These are phyloP conservation scores for Cryptoblepharus egeriae DNA, from an alignment of 2,797 vertebrate species.

Conservation along the genomic window DNA sequence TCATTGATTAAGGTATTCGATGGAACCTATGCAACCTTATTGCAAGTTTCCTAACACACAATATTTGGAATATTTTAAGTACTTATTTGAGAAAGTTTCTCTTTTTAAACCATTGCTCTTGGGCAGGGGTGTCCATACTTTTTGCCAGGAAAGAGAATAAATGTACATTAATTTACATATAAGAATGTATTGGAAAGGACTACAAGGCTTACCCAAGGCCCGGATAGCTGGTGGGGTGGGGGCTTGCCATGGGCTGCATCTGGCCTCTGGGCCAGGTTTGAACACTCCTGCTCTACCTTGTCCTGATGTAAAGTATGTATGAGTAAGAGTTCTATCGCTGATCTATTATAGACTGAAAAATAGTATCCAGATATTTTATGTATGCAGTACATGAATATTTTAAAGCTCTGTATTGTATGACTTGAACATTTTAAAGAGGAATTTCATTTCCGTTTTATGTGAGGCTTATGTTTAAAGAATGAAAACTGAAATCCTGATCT, in stretches of 20 bases:
- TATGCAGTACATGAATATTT: background rate
- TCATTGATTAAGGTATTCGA: background rate
- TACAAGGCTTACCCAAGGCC: too few species aligned
- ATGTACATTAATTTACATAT: too few species aligned
- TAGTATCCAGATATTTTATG: slow-evolving; percentile 7
- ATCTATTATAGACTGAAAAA: background rate
- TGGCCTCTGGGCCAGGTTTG: too few species aligned
- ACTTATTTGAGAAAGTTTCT: background rate
- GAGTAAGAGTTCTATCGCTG: background rate
- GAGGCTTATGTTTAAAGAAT: slow-evolving; percentile 43
- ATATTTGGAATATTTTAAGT: background rate
- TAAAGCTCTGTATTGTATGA: background rate
- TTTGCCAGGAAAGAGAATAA: too few species aligned
- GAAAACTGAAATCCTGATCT: slow-evolving; percentile 18
- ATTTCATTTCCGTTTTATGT: slow-evolving; percentile 24
- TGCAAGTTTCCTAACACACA: background rate
- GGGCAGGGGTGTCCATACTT: too few species aligned
- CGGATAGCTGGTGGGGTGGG: too few species aligned
- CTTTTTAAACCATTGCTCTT: background rate
- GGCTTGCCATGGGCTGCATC: too few species aligned
- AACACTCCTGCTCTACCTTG: too few species aligned
- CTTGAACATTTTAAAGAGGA: slow-evolving; percentile 14
- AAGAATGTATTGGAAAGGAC: too few species aligned
- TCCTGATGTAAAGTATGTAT: background rate
- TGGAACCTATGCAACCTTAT: background rate